Evolutionary conservation across 2,888 invertebrate genomes (phyloP), one percentile per base, ranked within the genome.

Genomic region (Athrips mouffetella): DNA sequence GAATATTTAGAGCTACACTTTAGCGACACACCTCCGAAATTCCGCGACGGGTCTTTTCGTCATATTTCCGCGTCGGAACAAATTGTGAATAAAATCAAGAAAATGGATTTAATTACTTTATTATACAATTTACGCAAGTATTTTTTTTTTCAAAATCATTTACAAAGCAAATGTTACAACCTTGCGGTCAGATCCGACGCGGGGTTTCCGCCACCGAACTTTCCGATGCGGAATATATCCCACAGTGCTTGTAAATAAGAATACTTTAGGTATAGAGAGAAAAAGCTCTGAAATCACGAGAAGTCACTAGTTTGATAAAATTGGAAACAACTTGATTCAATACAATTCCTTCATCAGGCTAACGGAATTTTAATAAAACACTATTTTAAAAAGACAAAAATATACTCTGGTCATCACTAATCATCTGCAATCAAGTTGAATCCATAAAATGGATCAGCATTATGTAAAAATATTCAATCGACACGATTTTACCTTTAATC

Each of bases 381-480:
- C n/a, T 21, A 37, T 37, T 37, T 21, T 21, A 37, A 21, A n/a
- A 37, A 37, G 37, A 40, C 23, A 40, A 40, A 40, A 40, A 40
- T 40, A 40, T 40, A 25, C 25, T 40, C 40, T 40, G 25, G 25
- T 40, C 15, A 25, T 13, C 2, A 7, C 8, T 6, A 7, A 25
- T 15, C 23, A 25, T 40, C 40, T 23, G 40, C 40, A 40, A 25
- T 40, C 3, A 40, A 25, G 10, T 40, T 10, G 30, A 13, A 42
- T 42, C 30, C 30, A n/a, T 42, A 42, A 30, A 42, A 42, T 42
- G 29, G 42, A 30, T 30, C 18, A 42, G 42, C 30, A n/a, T 27
- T 23, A 27, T 46, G 46, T 46, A 46, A 41, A 48, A 48, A 48
- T 48, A 48, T 48, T 25, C 16, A 47, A 48, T 48, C 23, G 41